Evolutionary conservation across 2,113 vertebrate species (phyloP).

Genomic region (Chelonoidis abingdonii): DNA sequence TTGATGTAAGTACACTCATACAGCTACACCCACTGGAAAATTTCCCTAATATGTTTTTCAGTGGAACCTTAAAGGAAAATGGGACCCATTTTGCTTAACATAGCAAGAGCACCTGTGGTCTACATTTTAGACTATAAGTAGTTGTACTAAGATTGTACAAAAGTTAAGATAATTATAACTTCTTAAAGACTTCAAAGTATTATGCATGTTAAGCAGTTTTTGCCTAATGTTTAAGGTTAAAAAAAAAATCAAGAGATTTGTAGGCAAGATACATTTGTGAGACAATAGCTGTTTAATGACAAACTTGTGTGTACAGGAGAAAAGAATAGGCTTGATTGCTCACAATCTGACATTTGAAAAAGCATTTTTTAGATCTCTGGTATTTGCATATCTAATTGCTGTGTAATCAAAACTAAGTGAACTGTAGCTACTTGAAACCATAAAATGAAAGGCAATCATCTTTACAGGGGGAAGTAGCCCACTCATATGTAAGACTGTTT

Average conservation of each 20-base stretch:
- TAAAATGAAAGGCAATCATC: slow-evolving; percentile 84
- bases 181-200: neutral
- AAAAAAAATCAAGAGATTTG: neutral
- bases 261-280: slow-evolving; percentile 52
- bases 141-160: neutral
- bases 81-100: neutral
- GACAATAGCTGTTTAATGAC: slow-evolving; percentile 83
- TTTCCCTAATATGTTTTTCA: neutral
- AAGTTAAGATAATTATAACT: neutral
- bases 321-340: slow-evolving; percentile 84
- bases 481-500: slow-evolving; percentile 61
- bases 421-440: slow-evolving; percentile 82
- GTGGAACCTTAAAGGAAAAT: neutral
- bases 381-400: slow-evolving; percentile 86
- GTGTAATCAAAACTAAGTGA: slow-evolving; percentile 85
- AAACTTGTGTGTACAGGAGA: slow-evolving; percentile 68
- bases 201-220: slow-evolving; percentile 3
- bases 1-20: neutral
- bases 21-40: neutral
- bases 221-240: neutral
- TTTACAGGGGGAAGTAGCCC: slow-evolving; percentile 68
- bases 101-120: neutral
- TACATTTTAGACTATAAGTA: neutral
- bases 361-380: slow-evolving; percentile 73
- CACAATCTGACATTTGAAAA: slow-evolving; percentile 76